Percentiles rank a stretch among this genome's conserved stretches.
Evolutionary conservation across 2,888 invertebrate species (phyloP).

Genomic region (Meliscaeva auricollis): DNA sequence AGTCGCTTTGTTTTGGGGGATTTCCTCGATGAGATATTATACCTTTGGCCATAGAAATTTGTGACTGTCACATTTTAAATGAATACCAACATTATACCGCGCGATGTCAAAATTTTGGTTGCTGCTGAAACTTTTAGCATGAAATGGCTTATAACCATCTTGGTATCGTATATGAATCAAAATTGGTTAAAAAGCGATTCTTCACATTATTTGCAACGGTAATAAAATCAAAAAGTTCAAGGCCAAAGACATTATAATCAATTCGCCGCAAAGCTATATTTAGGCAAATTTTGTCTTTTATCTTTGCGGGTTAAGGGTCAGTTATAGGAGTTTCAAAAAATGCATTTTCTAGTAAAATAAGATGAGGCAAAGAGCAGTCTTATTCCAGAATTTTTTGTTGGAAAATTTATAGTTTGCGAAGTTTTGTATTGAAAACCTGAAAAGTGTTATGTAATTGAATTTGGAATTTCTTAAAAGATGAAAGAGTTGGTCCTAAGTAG

Average conservation of each 20-base stretch:
- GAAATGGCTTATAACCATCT: not conserved
- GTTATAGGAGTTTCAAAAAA: too few species aligned
- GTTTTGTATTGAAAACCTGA: too few species aligned
- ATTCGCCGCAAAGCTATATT: not conserved
- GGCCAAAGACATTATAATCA: constrained; percentile 5
- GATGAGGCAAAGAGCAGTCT: too few species aligned
- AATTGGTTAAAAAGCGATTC: not conserved
- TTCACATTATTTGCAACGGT: constrained; percentile 17
- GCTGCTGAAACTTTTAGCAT: constrained; percentile 4
- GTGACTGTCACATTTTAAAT: constrained; percentile 54
- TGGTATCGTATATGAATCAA: not conserved
- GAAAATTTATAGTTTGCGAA: too few species aligned
- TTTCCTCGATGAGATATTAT: constrained; percentile 53
- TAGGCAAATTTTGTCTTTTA: not conserved
- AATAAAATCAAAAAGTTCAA: constrained; percentile 14
- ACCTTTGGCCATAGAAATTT: constrained; percentile 28
- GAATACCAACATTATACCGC: not conserved
- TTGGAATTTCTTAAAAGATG: too few species aligned
- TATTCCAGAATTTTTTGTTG: too few species aligned
- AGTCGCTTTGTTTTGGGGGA: constrained; percentile 54
- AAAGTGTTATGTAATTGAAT: too few species aligned
- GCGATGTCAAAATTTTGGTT: not conserved
- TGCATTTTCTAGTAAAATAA: too few species aligned
- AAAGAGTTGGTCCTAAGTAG: too few species aligned
- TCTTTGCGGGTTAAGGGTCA: not conserved